Base-by-base conservation (phyloP, 30 jellyfish, hydroid and myxozoan genomes). In the Nemopilema nomurai region DNA sequence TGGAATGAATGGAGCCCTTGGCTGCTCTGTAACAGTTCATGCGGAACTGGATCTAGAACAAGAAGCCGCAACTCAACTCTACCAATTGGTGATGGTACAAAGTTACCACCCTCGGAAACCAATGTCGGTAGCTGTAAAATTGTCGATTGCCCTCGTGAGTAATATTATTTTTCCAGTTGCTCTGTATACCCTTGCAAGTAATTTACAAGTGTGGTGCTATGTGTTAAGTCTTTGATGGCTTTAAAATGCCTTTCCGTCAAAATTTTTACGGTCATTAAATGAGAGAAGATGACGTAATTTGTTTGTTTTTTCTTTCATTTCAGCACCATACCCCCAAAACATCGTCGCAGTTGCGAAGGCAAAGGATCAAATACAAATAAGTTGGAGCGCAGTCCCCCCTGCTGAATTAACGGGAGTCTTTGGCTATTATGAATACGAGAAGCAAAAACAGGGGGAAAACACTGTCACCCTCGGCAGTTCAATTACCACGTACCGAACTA, bases 121-220 rank as follows among this genome's bases (percentile, higher is more conserved):
- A 21, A 26, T 17, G 32, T 76, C 28, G 52, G 20, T 28, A 82
- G 84, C 69, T 82, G 91, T 62, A 82, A 82, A 62, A 69, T 82
- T 69, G 84, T 51, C 25, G 91, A 82, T 23, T 82, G 91, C 29
- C 73, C 69, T 9, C 91, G 91, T 82, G 32, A 69, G 91, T 70
- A 3, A 8, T 51, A 51, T 16, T 51, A 9, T 20, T 16, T n/a
- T 63, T 19, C 8, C 72, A 8, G 26, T 19, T 63, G 3, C 20
- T 63, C 16, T 63, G 26, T 3, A 24, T 63, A 63, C 16, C 72
- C 20, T 41, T 3, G 57, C 13, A 41, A 41, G 57, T 6, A 41
- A 41, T n/a, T n/a, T n/a, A n/a, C n/a, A n/a, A n/a, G n/a, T n/a
- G n/a, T n/a, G n/a, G n/a, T n/a, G n/a, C n/a, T n/a, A n/a, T n/a